phyloP scores from a whole-genome alignment of 2,113 vertebrate species.

The Microtus montanus region DNA sequence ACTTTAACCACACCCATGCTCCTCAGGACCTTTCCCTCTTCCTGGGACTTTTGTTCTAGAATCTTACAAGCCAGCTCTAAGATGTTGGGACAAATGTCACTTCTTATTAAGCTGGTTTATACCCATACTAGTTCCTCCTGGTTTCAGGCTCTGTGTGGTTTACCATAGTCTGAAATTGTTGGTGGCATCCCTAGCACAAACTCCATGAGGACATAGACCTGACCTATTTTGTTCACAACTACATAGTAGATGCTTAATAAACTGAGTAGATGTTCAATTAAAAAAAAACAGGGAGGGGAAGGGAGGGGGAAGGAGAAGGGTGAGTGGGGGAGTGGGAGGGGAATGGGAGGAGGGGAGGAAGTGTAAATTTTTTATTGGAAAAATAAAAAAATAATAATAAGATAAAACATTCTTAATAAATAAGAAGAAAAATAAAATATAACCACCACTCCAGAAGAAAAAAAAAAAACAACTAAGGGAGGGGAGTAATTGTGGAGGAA shows the following conservation, averaged over 20 bases:
- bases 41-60: neutral
- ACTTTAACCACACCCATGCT: neutral
- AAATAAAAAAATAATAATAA: no score
- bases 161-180: neutral
- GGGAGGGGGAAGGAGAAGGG: no score
- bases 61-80: neutral
- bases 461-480: neutral
- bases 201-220: neutral
- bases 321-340: no score
- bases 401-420: no score
- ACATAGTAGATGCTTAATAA: neutral
- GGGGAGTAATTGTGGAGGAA: neutral
- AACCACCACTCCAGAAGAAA: no score
- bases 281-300: no score
- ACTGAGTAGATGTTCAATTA: neutral
- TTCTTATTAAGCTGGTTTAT: neutral
- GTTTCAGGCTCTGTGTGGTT: neutral
- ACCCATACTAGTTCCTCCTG: neutral
- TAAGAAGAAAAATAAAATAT: no score
- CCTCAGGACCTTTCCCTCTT: neutral
- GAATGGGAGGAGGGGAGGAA: no score
- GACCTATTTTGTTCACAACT: neutral
- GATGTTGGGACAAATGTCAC: neutral
- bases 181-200: neutral
- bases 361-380: no score